Base-by-base conservation (phyloP, 2,888 invertebrate species). In the Esperia sulphurella region DNA sequence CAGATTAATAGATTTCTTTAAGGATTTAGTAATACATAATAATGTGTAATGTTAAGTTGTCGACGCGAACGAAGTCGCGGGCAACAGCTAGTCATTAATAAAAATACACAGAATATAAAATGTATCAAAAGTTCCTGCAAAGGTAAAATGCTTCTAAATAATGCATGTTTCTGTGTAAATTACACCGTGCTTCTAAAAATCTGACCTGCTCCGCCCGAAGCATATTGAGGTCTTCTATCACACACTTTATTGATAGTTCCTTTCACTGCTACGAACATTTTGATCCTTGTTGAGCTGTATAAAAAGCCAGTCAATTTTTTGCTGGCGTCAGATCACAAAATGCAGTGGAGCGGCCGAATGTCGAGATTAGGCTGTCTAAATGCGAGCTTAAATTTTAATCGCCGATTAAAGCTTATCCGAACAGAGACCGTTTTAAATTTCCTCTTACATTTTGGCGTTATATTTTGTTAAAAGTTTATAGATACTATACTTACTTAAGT, bases 371-470 rank as follows among this genome's bases (percentile, higher is more conserved):
- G 73, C 74, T 71, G 79, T 83, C 83, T 83, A 79, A 86, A 87
- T 78, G 84, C 76, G 61, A 69, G 81, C 75, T 83, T 85, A 85
- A 86, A 82, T 79, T 81, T 83, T 83, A 84, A 83, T 85, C 82
- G 72, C 65, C 59, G 63, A 48, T 48, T 51, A 45, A 51, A 40
- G 41, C 47, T 40, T 38, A 38, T 29, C 43, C 45, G 21, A 47
- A 41, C 50, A 9, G 30, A 42, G 33, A 6, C 14, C 8, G 14
- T 39, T 29, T 41, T 41, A 30, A 35, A 29, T 29, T 39, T 13
- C 13, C 39, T 39, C 14, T 7, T 14, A 14, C 47, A 38, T 43
- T 47, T 31, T 10, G 30, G 12, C 41, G 37, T 40, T 48, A 48
- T 41, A 40, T 43, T 47, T 38, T 47, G 30, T 21, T n/a, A 43